Percentiles rank a stretch among this genome's conserved stretches.
phyloP scores from a whole-genome alignment of 2,113 vertebrate species.

The Microtus pennsylvanicus region DNA sequence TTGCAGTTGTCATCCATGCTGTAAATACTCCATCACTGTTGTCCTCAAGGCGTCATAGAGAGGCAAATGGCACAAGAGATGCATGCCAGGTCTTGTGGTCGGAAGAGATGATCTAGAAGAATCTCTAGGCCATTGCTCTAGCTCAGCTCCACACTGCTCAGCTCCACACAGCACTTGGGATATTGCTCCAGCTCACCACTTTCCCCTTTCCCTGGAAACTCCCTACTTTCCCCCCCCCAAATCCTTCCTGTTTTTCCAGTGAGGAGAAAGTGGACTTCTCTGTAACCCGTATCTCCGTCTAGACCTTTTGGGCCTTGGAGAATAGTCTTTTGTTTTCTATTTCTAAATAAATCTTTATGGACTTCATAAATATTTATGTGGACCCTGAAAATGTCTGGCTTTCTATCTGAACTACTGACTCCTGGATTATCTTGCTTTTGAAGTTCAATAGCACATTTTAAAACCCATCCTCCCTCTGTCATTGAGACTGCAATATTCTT shows the following conservation, averaged over 20 bases:
- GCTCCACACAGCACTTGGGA: too few relatives aligned
- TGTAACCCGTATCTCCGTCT: neutral
- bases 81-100: neutral
- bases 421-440: constrained; percentile 40
- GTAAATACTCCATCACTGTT: neutral
- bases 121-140: too few relatives aligned
- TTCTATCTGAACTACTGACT: neutral
- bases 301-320: neutral
- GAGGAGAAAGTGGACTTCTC: neutral
- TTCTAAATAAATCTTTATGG: constrained; percentile 48
- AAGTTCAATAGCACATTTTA: neutral
- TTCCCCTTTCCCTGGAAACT: neutral
- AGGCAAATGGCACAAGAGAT: neutral
- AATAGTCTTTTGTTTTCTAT: neutral
- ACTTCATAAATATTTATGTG: constrained; percentile 48
- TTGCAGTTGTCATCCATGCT: neutral
- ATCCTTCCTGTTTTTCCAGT: neutral
- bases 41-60: neutral
- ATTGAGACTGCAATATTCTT: constrained; percentile 38
- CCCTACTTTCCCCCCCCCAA: neutral
- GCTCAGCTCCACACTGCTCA: neutral
- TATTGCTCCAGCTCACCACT: neutral
- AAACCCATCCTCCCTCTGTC: neutral
- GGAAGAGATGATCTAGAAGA: neutral
- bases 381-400: neutral